phyloP scores from a whole-genome alignment of 2,888 invertebrate species.

The Diploptera punctata region DNA sequence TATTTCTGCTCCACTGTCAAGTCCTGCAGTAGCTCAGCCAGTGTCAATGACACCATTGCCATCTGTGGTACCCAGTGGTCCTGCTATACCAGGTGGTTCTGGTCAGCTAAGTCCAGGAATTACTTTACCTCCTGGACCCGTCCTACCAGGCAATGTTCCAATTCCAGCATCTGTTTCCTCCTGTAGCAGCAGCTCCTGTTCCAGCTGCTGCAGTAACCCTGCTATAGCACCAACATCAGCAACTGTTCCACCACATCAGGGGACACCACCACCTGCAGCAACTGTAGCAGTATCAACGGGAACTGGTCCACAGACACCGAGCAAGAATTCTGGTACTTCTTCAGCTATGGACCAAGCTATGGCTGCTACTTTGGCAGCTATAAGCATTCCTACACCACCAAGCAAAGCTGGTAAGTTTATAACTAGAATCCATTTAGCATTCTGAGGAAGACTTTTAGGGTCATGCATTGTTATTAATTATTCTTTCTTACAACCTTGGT shows the following conservation, averaged over 20 bases:
- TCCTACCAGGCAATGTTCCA: constrained; percentile 45
- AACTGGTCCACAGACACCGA: constrained; percentile 15
- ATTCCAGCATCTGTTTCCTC: constrained; percentile 33
- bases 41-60: constrained; percentile 7
- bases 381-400: constrained; percentile 72
- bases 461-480: no score
- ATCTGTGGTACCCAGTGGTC: not conserved
- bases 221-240: not conserved
- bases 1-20: constrained; percentile 15
- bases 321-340: constrained; percentile 40
- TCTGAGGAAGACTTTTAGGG: no score
- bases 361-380: constrained; percentile 92
- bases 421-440: no score
- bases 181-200: not conserved
- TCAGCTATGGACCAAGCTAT: constrained; percentile 87
- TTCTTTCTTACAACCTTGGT: no score
- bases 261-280: not conserved
- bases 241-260: constrained; percentile 47
- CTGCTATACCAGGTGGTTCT: not conserved
- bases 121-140: constrained; percentile 45
- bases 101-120: constrained; percentile 14
- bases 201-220: constrained; percentile 34
- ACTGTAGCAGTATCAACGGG: not conserved
- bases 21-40: not conserved
- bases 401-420: constrained; percentile 58